Conservation (phyloP, 37 sponge, comb jelly and placozoan genomes). For the Diacarnus erythraeanus region DNA sequence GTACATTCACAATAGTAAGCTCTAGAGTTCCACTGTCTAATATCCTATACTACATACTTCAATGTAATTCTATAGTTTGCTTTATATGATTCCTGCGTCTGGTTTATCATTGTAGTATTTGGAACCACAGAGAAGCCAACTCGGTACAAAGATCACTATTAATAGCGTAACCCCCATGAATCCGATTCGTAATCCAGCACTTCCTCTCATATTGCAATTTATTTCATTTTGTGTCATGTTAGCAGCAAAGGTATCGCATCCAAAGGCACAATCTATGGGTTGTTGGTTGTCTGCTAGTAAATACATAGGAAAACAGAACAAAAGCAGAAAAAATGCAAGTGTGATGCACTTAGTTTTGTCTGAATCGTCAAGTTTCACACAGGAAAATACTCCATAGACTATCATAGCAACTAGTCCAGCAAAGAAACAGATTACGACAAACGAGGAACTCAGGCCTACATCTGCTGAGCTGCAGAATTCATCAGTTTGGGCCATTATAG, state of each 20-base stretch:
- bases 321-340: neutral
- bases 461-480: neutral
- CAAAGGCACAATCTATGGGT: conserved; percentile 9
- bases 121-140: too few relatives aligned
- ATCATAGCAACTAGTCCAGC: neutral
- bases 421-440: neutral
- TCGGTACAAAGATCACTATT: too few relatives aligned
- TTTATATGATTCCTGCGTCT: too few relatives aligned
- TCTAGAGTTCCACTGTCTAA: too few relatives aligned
- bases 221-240: neutral
- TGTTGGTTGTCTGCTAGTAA: conserved; percentile 4
- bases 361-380: neutral
- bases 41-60: too few relatives aligned
- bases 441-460: neutral
- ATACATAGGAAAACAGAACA: neutral
- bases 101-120: too few relatives aligned
- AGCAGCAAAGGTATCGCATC: neutral
- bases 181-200: neutral
- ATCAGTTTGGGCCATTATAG: neutral
- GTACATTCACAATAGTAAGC: too few relatives aligned
- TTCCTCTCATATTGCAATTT: neutral
- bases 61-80: too few relatives aligned
- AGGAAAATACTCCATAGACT: neutral
- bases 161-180: neutral
- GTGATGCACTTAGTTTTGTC: too few relatives aligned